phyloP scores from a whole-genome alignment of 2,888 invertebrate genomes.

The Lobophora halterata region DNA sequence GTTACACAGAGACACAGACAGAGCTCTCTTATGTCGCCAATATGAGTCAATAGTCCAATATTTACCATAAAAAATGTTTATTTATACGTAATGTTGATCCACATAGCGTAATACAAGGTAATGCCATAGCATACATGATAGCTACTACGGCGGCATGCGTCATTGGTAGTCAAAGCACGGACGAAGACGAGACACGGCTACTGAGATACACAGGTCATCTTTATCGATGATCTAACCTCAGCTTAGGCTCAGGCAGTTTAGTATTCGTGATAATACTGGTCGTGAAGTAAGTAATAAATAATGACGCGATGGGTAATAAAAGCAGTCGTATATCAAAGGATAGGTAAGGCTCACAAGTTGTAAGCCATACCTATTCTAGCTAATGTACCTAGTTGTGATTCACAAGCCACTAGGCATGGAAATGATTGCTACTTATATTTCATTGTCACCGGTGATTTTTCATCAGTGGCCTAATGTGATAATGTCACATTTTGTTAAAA shows the following conservation, averaged over 20 bases:
- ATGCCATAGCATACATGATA: conserved; percentile 8
- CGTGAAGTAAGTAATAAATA: background rate
- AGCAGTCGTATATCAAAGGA: no score
- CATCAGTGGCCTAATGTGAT: no score
- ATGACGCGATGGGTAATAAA: no score
- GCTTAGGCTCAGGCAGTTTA: conserved; percentile 3
- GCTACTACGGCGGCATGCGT: conserved; percentile 9
- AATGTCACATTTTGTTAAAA: no score
- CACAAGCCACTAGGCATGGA: no score
- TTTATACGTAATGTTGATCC: conserved; percentile 40
- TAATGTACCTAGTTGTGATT: no score
- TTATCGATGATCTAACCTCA: conserved; percentile 31
- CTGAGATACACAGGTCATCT: conserved; percentile 30
- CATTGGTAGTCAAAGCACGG: conserved; percentile 29
- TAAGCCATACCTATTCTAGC: no score
- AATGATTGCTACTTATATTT: no score
- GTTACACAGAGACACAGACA: no score
- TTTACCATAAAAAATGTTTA: conserved; percentile 17
- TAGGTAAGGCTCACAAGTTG: no score
- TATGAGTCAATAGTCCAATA: conserved; percentile 13
- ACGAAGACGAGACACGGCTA: conserved; percentile 25
- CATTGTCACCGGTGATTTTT: no score
- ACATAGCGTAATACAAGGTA: conserved; percentile 31
- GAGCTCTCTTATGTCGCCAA: conserved; percentile 5
- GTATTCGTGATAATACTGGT: conserved; percentile 7